A percentile compares a stretch with the other conserved stretches of the same genome.
Evolutionary conservation across 2,888 invertebrate genomes (phyloP).

Genomic region (Teinopalpus imperialis): DNA sequence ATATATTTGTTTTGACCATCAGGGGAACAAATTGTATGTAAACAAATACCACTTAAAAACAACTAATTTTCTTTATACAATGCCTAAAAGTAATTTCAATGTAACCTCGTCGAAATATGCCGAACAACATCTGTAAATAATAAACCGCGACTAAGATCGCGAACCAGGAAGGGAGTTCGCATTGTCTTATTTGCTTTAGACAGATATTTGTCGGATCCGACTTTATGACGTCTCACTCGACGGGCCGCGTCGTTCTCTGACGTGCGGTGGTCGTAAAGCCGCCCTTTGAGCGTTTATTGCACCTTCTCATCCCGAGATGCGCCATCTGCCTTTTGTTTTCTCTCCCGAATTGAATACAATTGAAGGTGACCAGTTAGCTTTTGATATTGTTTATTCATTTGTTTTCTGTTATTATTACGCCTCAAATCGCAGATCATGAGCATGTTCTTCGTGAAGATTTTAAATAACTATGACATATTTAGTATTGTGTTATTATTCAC

Average conservation of each 20-base stretch:
- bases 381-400: slow-evolving; percentile 9
- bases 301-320: slow-evolving; percentile 13
- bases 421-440: not conserved
- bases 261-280: slow-evolving; percentile 24
- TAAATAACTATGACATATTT: no score
- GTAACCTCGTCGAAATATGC: not conserved
- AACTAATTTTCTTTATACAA: not conserved
- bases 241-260: slow-evolving; percentile 22
- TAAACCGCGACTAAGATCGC: slow-evolving; percentile 10
- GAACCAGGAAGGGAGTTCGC: slow-evolving; percentile 19
- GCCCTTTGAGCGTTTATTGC: slow-evolving; percentile 26
- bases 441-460: no score
- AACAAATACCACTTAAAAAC: not conserved
- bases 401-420: not conserved
- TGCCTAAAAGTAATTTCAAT: slow-evolving; percentile 2
- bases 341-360: slow-evolving; percentile 17
- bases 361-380: slow-evolving; percentile 15
- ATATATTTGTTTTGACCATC: not conserved
- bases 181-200: slow-evolving; percentile 24
- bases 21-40: not conserved
- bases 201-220: slow-evolving; percentile 20
- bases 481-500: no score
- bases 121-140: slow-evolving; percentile 14
- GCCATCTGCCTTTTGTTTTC: slow-evolving; percentile 27
- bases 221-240: slow-evolving; percentile 23